Percentiles rank a stretch among this genome's conserved stretches.
phyloP scores from a whole-genome alignment of 2,113 vertebrate species.

The Puntigrus tetrazona region DNA sequence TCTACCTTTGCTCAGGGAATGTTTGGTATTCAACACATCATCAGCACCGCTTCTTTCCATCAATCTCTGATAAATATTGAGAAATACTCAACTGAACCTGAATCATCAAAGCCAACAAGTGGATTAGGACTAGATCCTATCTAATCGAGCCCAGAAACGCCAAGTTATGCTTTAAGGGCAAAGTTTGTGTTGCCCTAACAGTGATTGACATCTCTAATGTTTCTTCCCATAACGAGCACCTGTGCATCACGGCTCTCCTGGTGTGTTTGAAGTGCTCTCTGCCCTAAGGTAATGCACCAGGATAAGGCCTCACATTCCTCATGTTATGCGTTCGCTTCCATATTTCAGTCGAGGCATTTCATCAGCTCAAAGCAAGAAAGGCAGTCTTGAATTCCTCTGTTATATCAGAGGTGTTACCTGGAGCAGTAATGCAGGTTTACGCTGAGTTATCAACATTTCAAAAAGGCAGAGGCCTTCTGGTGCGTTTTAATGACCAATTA shows the following conservation, averaged over 20 bases:
- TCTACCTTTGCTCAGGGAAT: conserved; percentile 11
- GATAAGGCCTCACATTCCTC: conserved; percentile 38
- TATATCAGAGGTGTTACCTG: conserved; percentile 33
- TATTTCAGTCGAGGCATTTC: conserved; percentile 51
- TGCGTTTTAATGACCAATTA: conserved; percentile 29
- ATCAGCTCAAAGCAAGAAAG: conserved; percentile 44
- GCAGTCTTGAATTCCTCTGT: conserved; percentile 25
- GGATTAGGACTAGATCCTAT: conserved; percentile 45
- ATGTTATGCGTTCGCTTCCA: conserved; percentile 42
- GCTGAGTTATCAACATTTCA: conserved; percentile 35
- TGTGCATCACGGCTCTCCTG: conserved; percentile 51
- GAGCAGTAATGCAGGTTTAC: conserved; percentile 15
- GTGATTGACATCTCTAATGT: conserved; percentile 54
- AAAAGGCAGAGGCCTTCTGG: conserved; percentile 16
- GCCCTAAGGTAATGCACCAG: conserved; percentile 55
- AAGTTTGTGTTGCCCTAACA: conserved; percentile 50
- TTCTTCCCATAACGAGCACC: conserved; percentile 53
- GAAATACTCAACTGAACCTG: conserved; percentile 30
- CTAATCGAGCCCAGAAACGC: conserved; percentile 46
- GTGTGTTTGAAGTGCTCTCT: conserved; percentile 54
- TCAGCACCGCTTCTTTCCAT: conserved; percentile 13
- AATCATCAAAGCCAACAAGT: conserved; percentile 53
- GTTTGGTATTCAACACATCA: conserved; percentile 41
- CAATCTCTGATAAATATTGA: conserved; percentile 44
- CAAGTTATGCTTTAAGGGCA: conserved; percentile 51